Evolutionary conservation across 64 coral and sea anemone species (phyloP), one percentile per base, ranked within the genome.

Genomic region (Porites australiensis): DNA sequence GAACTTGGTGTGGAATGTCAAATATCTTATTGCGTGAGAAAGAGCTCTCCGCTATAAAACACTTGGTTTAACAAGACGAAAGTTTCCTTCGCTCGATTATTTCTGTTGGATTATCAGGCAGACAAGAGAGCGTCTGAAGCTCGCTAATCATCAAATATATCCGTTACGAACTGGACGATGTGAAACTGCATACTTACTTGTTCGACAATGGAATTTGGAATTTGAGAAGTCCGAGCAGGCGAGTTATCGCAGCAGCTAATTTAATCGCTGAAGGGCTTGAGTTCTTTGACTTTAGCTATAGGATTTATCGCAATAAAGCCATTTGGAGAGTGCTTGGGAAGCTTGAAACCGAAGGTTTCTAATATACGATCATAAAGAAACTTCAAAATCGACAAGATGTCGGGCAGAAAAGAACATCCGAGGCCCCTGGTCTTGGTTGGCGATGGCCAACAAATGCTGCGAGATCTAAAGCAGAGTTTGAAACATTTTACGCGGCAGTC

Each of bases 381-480:
- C 57, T 88, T 59, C 69, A 5, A 66, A 61, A 46, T 22, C 13
- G 70, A 44, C n/a, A 82, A 90, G 51, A 91, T 91, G 92, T 77
- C 92, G 79, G 87, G 82, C 53, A 57, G 53, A 84, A 78, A 82
- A 94, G 87, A 94, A 73, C 72, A 67, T 13, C 23, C 65, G 45
- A 89, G 86, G 84, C 92, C 60, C 13, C 69, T 68, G 70, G 22
- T 83, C n/a, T 88, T 77, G 18, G 88, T 97, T n/a, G 91, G 92
- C 55, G 94, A 97, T 66, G 90, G 88, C 70, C 95, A 97, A 13
- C 89, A 91, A 88, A 97, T 97, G 95, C 77, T 97, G 9, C 65
- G 83, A 5, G 95, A 97, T 64, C 94, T 97, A 18, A 90, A 89
- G 6, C 88, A 97, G 59, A 97, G 92, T 67, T 88, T 97, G 80